These are phyloP conservation scores for Ginglymostoma cirratum DNA, from an alignment of 2,113 vertebrate genomes.

Conservation along the genomic window DNA sequence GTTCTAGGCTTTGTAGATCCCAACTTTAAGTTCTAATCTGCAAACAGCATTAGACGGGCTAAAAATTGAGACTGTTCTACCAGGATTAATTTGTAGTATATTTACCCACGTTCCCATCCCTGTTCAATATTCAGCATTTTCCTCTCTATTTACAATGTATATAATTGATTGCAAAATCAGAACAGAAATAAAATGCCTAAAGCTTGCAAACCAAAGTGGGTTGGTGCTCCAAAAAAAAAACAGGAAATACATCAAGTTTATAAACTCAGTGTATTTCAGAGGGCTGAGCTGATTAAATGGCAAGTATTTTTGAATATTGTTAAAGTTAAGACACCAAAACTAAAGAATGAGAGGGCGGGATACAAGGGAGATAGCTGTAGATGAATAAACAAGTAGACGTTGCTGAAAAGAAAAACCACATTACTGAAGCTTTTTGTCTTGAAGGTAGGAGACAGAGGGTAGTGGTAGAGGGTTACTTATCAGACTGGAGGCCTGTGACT, in stretches of 20 bases:
- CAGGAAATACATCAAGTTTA: background rate
- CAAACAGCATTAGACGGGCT: background rate
- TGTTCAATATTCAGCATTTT: background rate
- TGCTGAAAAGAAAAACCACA: too few species aligned
- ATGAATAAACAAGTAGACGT: background rate
- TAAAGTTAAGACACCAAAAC: background rate
- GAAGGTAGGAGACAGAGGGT: too few species aligned
- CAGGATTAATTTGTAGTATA: background rate
- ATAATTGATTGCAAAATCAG: background rate
- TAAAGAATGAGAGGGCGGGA: background rate
- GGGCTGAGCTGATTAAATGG: background rate
- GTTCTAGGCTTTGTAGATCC: background rate
- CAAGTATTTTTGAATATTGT: background rate
- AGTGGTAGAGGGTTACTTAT: too few species aligned
- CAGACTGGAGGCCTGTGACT: too few species aligned
- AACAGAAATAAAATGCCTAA: background rate
- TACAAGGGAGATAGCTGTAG: background rate
- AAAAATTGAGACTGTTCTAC: background rate
- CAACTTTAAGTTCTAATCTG: background rate
- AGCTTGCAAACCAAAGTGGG: background rate
- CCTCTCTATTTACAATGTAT: background rate
- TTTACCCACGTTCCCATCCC: background rate
- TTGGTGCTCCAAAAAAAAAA: background rate
- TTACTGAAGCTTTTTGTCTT: too few species aligned
- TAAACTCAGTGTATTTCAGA: too few species aligned